Conservation (phyloP, 2,888 invertebrate species). For the Microctonus hyperodae region DNA sequence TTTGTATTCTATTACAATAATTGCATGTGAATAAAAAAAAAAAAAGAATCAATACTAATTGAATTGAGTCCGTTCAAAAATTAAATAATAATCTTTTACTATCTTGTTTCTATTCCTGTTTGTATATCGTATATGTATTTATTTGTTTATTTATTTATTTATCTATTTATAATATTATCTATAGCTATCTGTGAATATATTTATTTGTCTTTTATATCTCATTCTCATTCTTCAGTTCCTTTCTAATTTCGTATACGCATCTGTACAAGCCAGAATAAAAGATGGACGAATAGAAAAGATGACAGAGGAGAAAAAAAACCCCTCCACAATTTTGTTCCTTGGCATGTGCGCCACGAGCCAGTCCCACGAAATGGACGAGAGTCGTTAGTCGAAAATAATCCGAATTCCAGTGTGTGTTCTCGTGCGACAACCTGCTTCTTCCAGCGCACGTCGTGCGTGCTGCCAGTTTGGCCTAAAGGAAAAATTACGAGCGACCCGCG, state of each 20-base stretch:
- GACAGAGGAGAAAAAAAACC: slow-evolving; percentile 8
- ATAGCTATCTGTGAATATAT: too few species aligned
- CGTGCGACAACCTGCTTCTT: slow-evolving; percentile 38
- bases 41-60: too few species aligned
- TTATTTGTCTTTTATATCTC: not conserved
- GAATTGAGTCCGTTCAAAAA: too few species aligned
- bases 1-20: not conserved
- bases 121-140: not conserved
- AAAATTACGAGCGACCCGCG: slow-evolving; percentile 10
- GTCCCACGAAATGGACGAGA: slow-evolving; percentile 36
- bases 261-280: slow-evolving; percentile 7
- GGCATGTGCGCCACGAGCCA: slow-evolving; percentile 32
- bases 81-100: not conserved
- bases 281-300: slow-evolving; percentile 7
- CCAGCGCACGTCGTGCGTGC: slow-evolving; percentile 21
- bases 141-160: not conserved
- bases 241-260: not conserved
- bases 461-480: slow-evolving; percentile 4
- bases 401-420: slow-evolving; percentile 37
- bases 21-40: too few species aligned
- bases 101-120: not conserved
- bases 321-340: slow-evolving; percentile 13
- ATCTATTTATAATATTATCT: not conserved
- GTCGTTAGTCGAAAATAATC: slow-evolving; percentile 42
- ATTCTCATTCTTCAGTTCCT: not conserved